phyloP scores from a whole-genome alignment of 2,888 invertebrate genomes.

The Sycophila texana region DNA sequence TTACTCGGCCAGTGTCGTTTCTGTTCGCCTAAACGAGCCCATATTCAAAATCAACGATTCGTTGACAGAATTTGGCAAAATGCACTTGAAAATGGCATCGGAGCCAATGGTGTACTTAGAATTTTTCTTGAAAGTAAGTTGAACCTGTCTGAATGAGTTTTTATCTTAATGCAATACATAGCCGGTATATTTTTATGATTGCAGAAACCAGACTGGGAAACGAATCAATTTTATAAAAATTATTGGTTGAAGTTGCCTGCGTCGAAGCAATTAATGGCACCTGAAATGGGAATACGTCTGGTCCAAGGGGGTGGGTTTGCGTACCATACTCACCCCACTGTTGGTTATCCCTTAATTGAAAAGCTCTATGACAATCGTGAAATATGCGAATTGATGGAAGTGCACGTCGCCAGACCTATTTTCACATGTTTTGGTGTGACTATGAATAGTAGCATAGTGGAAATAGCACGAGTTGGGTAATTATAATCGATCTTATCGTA shows the following conservation, averaged over 20 bases:
- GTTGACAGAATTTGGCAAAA: conserved; percentile 64
- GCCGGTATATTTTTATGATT: conserved; percentile 53
- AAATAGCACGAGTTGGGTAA: not conserved
- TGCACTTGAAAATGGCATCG: conserved; percentile 63
- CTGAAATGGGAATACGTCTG: conserved; percentile 64
- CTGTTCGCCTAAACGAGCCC: conserved; percentile 67
- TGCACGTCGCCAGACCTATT: not conserved
- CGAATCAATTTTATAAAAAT: not conserved
- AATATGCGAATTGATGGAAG: conserved; percentile 66
- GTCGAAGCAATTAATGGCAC: conserved; percentile 61
- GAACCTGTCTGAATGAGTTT: no score
- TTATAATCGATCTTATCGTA: conserved; percentile 63
- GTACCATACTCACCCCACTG: conserved; percentile 69
- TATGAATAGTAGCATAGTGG: not conserved
- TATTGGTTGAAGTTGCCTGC: conserved; percentile 65
- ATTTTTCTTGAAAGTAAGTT: conserved; percentile 55
- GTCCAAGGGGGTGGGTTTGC: conserved; percentile 65
- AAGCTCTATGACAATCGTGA: conserved; percentile 63
- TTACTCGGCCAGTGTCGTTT: conserved; percentile 69
- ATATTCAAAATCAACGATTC: conserved; percentile 70
- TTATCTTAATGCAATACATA: no score
- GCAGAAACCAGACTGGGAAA: conserved; percentile 58
- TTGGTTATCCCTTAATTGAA: conserved; percentile 66
- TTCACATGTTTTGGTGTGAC: not conserved
- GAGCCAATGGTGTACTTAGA: conserved; percentile 66